These are phyloP conservation scores for Meriones unguiculatus DNA, from an alignment of 2,113 vertebrate species.

Conservation along the genomic window DNA sequence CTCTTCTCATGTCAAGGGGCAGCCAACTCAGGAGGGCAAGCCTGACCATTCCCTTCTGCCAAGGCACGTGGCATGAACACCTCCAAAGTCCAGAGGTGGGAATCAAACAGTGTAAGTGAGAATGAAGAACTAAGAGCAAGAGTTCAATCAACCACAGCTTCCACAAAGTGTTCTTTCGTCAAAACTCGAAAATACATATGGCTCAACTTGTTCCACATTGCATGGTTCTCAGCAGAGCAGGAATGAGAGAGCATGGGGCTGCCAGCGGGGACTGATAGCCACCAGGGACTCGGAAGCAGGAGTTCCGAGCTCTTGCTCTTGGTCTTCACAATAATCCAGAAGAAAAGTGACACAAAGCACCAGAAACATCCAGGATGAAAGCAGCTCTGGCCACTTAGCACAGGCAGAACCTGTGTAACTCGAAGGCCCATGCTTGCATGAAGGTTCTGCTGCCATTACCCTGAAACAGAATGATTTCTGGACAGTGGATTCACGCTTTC, in stretches of 20 bases:
- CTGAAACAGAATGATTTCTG: background rate
- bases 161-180: background rate
- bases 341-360: background rate
- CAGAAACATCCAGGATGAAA: background rate
- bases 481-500: background rate
- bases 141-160: background rate
- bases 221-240: background rate
- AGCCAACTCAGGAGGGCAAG: background rate
- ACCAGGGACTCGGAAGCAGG: background rate
- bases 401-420: background rate
- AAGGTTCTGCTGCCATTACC: rapidly evolving
- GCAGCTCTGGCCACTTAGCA: background rate
- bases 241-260: background rate
- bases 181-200: background rate
- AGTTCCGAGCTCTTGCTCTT: background rate
- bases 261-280: background rate
- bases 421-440: background rate
- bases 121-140: background rate
- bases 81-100: background rate
- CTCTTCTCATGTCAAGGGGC: background rate
- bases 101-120: no score
- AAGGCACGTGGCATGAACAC: background rate
- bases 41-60: background rate
- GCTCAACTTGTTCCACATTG: background rate
- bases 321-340: background rate